Base-by-base conservation (phyloP, 2,797 vertebrate species). In the Myoxocephalus aenaeus region DNA sequence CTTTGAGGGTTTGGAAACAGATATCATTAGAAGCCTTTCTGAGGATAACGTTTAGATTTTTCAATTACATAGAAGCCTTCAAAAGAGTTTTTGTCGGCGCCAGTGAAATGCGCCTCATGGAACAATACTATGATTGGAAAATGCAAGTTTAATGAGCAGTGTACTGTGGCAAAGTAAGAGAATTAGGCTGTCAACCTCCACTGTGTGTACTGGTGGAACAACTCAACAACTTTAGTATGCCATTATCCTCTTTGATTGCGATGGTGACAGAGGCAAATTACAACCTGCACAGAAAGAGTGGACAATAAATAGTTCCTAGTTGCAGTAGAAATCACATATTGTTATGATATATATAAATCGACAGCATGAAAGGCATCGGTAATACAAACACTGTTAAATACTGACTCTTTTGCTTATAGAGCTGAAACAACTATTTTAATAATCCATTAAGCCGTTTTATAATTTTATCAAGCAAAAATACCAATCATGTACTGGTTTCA, bases 191-290 rank as follows among this genome's bases (percentile, higher is more conserved):
- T 84, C 75, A 77, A 72, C 86, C 79, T 75, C 82, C 63, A 61
- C 65, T n/a, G 18, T 58, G 75, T 84, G 76, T 36, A 25, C 75
- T 67, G 64, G 46, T 82, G 59, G 58, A 56, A 57, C 66, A 77
- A 65, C 42, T 44, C 50, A 25, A 11, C 64, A 83, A 65, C 77
- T 83, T 81, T 36, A 82, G 65, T 79, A 15, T 56, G 64, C 69
- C 69, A 88, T 91, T 89, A 89, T 85, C 86, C 71, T 78, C 77
- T 68, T 32, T 44, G 67, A 89, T 84, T 75, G 80, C 89, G 77
- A 79, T 88, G 88, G 86, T 64, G 85, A 90, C 89, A n/a, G 64
- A 80, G 72, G 40, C 71, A 90, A 89, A 93, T 90, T 87, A 88
- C 82, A 81, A 86, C 84, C 86, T 88, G 83, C 74, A 71, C 77